Evolutionary conservation across 1,140 invertebrate species (phyloP), one percentile per base, ranked within the genome.

Genomic region (Drosophila pallidifrons): DNA sequence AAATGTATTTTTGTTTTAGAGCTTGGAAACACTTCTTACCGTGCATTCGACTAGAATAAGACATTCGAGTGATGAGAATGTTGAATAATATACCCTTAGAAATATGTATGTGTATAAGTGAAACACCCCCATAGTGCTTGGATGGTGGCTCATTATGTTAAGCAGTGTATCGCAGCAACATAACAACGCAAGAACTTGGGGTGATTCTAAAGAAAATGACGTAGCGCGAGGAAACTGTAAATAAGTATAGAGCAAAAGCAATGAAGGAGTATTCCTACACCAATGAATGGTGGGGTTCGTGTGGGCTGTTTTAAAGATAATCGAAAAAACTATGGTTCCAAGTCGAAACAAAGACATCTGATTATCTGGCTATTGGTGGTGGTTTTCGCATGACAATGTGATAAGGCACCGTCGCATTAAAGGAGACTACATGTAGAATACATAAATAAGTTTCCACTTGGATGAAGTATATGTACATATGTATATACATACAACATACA

Each of bases 141-240:
- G 41, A 30, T 54, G 28, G 20, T 55, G 25, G 11, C 82, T 82
- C 82, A 87, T 87, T 87, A 87, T 87, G 82, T 57, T 88, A 87
- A 87, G 79, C 83, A 77, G 69, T 65, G 73, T 28, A 61, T 55
- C 58, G 25, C 38, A 43, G 41, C 41, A 43, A 43, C 41, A 43
- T 2, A 3, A n/a, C 11, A 35, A 30, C 2, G 5, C n/a, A 32
- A 35, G 52, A 43, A 55, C 75, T 71, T 68, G 75, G 64, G 75
- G 79, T 73, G 38, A 63, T 43, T 35, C 28, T 32, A 43, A 82
- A 75, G 76, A 65, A 79, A 67, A 79, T 76, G 49, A 77, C 41
- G 45, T 10, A 54, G 35, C 60, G 32, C 35, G 57, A 57, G 30
- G 43, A 68, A 71, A 77, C 25, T 35, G 74, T 60, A 55, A 60